Conservation (phyloP, 2,797 vertebrate genomes). For the Eulemur rubriventer region DNA sequence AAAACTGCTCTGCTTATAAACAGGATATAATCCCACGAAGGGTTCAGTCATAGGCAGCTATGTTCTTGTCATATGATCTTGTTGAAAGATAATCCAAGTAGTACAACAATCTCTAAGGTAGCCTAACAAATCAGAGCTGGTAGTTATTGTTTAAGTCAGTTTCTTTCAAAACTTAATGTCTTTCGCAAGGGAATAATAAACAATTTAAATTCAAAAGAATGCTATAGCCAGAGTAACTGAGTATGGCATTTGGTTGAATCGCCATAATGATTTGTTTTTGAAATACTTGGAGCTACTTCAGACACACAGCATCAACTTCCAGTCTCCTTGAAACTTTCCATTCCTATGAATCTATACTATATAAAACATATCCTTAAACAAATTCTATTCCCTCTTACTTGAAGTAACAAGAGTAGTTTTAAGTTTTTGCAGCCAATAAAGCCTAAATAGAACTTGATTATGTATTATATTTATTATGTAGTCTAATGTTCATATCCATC, state of each 20-base stretch:
- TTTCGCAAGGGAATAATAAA: not conserved
- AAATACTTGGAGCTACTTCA: not conserved
- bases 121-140: not conserved
- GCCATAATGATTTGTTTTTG: not conserved
- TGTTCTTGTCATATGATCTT: not conserved
- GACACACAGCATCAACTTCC: not conserved
- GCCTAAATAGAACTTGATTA: not conserved
- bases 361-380: not conserved
- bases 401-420: not conserved
- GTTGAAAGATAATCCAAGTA: not conserved
- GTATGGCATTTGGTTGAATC: not conserved
- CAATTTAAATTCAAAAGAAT: not conserved
- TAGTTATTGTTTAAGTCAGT: not conserved
- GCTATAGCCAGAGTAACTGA: not conserved
- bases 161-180: not conserved
- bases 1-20: not conserved
- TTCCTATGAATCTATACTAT: not conserved
- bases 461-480: not conserved
- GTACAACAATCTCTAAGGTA: not conserved
- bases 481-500: not conserved
- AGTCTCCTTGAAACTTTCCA: not conserved
- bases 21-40: not conserved
- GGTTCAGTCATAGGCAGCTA: not conserved
- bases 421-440: not conserved
- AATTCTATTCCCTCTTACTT: not conserved